Evolutionary conservation across 1,140 invertebrate species (phyloP).

Genomic region (Pogonomyrmex californicus): DNA sequence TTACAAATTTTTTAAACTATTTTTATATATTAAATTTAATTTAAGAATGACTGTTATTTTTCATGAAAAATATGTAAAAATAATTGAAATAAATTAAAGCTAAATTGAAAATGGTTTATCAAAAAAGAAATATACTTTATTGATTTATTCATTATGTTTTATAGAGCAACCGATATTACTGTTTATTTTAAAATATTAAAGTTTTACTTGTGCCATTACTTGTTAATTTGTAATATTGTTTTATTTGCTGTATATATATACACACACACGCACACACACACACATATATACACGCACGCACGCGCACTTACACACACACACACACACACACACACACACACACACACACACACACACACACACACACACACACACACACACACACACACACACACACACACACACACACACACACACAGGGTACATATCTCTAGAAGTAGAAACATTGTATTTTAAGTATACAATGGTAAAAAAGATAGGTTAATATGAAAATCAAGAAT

Average conservation of each 20-base stretch:
- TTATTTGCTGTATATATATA: neutral
- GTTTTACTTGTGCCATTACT: neutral
- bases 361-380: too few species aligned
- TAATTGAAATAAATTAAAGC: neutral
- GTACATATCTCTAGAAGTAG: neutral
- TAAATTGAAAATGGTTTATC: neutral
- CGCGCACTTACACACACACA: too few species aligned
- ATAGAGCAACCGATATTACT: too few species aligned
- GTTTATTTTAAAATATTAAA: neutral
- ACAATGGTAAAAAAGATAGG: neutral
- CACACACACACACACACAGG: too few species aligned
- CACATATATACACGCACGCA: too few species aligned
- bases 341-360: too few species aligned
- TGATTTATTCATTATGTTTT: neutral
- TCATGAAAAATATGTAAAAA: neutral
- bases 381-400: too few species aligned
- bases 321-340: too few species aligned
- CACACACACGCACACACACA: neutral
- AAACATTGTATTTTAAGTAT: neutral
- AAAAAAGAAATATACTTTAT: neutral
- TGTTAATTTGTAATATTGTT: neutral
- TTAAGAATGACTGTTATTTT: too few species aligned
- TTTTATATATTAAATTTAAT: neutral
- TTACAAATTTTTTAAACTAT: neutral
- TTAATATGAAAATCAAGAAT: neutral